Conservation (phyloP, 2,797 vertebrate genomes). For the Prionace glauca region DNA sequence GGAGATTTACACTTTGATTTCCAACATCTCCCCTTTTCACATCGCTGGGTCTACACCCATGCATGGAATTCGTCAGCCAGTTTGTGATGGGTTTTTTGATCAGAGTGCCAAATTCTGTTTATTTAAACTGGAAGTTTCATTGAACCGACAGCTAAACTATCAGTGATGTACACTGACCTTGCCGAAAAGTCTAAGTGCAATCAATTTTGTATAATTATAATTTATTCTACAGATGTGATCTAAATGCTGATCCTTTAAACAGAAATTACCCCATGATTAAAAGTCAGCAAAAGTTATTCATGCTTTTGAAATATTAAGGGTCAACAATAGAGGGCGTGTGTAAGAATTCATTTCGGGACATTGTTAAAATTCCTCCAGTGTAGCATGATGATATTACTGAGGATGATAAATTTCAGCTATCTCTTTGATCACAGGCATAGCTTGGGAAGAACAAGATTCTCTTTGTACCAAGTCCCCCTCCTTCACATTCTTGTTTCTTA, state of each 20-base stretch:
- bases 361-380: not conserved
- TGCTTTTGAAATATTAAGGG: not conserved
- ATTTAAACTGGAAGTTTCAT: not conserved
- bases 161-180: slow-evolving; percentile 24
- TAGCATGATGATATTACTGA: not conserved
- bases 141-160: slow-evolving; percentile 18
- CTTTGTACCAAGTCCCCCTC: not conserved
- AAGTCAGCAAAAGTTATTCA: slow-evolving; percentile 14
- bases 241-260: not conserved
- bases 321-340: not conserved
- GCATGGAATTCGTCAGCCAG: not conserved
- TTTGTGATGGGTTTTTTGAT: not conserved
- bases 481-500: not conserved
- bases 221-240: slow-evolving; percentile 29
- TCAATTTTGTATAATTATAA: slow-evolving; percentile 28
- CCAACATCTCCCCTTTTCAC: not conserved
- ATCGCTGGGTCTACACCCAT: not conserved
- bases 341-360: not conserved
- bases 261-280: slow-evolving; percentile 23
- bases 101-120: slow-evolving; percentile 23
- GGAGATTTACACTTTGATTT: not conserved
- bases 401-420: not conserved
- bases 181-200: not conserved
- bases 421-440: not conserved
- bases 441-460: not conserved